Base-by-base conservation (phyloP, 2,797 vertebrate genomes). In the Hippoglossus hippoglossus region DNA sequence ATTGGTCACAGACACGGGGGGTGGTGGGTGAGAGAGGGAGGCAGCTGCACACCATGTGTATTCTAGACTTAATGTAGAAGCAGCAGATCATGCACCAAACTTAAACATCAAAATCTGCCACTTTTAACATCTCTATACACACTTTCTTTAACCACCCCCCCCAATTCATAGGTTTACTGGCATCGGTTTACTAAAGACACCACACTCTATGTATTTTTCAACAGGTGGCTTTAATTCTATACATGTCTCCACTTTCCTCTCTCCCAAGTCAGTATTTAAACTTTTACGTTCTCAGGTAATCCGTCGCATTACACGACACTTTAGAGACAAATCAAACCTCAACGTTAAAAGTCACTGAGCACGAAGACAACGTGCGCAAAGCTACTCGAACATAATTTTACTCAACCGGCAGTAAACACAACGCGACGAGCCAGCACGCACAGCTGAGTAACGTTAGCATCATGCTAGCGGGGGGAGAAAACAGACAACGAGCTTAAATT, bases 11-110 rank as follows among this genome's bases (percentile, higher is more conserved):
- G 22, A 55, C 3, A n/a, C 2, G 31, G 18, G 19, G 22, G 1
- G 39, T 13, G 71, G 56, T 66, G 75, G 16, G 53, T 55, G 25
- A 68, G 41, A 25, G 36, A 67, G 77, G 28, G 69, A 60, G 76
- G 63, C 91, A 92, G 89, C 91, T 92, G 89, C 82, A 46, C 26
- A 25, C 49, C 73, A 68, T 12, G 79, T 75, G 66, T 46, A 54
- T 19, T 28, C 22, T 49, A 28, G 26, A 21, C 18, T 63, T 28
- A 49, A 6, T 16, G 25, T 34, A 22, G 36, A 8, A 58, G 21
- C 15, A n/a, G 16, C 54, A 19, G 18, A 16, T 55, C 39, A 44
- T 21, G 0, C 1, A 51, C 34, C 25, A 74, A 64, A 65, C 18
- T 1, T 6, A 2, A 60, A 36, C 59, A n/a, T 60, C 0, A 63